phyloP scores from a whole-genome alignment of 2,888 invertebrate species.

The Drosophila tanythrix region DNA sequence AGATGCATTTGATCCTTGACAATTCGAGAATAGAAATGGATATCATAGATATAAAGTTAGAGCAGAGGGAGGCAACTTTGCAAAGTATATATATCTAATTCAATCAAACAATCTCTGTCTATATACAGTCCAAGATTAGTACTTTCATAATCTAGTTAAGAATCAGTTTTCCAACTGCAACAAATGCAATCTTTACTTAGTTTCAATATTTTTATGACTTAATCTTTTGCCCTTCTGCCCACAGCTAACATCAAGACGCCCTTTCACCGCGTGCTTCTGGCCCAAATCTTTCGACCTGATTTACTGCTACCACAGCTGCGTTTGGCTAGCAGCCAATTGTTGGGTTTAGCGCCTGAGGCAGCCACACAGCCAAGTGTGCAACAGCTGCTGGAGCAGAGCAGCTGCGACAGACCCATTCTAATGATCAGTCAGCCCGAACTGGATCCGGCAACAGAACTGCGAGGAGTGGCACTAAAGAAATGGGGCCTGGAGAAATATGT shows the following conservation, averaged over 20 bases:
- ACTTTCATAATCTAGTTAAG: no score
- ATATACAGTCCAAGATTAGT: no score
- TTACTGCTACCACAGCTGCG: constrained; percentile 91
- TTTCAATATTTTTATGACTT: not conserved
- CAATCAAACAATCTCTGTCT: no score
- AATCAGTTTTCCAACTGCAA: no score
- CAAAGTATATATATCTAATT: no score
- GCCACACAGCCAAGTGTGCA: constrained; percentile 82
- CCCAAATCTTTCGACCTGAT: constrained; percentile 94
- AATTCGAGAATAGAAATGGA: no score
- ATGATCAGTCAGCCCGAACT: constrained; percentile 94
- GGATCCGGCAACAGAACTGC: constrained; percentile 94
- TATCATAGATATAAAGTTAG: no score
- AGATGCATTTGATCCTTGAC: no score
- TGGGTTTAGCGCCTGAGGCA: constrained; percentile 86
- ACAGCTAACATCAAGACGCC: constrained; percentile 77
- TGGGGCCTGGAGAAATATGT: constrained; percentile 86
- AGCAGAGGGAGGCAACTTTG: no score
- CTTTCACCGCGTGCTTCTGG: constrained; percentile 93
- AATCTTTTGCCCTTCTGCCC: not conserved
- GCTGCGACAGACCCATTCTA: constrained; percentile 89
- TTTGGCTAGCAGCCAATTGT: constrained; percentile 85
- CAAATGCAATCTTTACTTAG: no score
- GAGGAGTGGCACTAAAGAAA: constrained; percentile 87
- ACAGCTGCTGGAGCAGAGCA: constrained; percentile 82